Conservation (phyloP, 2,113 vertebrate species). For the Eulacestoma nigropectus region DNA sequence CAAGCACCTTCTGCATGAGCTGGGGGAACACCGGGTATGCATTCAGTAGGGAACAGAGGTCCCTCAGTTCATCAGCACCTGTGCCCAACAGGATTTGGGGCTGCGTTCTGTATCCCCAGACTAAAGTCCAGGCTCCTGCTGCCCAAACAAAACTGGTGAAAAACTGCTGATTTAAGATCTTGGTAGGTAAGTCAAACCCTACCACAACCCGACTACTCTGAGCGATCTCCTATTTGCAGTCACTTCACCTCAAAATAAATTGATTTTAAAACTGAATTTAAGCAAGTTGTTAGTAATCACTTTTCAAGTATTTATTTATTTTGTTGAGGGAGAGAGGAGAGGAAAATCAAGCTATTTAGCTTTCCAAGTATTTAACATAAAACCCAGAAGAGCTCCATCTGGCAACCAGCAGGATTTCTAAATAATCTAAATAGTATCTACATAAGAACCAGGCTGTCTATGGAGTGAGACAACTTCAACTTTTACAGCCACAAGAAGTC, state of each 20-base stretch:
- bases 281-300: conserved; percentile 8
- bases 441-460: conserved; percentile 43
- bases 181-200: neutral
- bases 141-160: neutral
- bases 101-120: neutral
- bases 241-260: conserved; percentile 1
- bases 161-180: neutral
- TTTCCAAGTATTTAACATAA: conserved; percentile 49
- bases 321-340: neutral
- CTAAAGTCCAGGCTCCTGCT: neutral
- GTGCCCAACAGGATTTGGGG: neutral
- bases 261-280: conserved; percentile 6
- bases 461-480: conserved; percentile 33
- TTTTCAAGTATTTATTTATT: conserved; percentile 33
- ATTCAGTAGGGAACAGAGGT: neutral
- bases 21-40: neutral
- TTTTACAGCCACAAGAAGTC: conserved; percentile 35
- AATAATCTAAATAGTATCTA: conserved; percentile 58
- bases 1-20: neutral
- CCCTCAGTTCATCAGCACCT: neutral
- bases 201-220: neutral
- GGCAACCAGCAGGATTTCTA: conserved; percentile 59
- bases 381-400: conserved; percentile 51
- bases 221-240: neutral
- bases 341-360: conserved; percentile 37